Conservation (phyloP, 2,888 invertebrate species). For the Drosophila pseudotakahashii region DNA sequence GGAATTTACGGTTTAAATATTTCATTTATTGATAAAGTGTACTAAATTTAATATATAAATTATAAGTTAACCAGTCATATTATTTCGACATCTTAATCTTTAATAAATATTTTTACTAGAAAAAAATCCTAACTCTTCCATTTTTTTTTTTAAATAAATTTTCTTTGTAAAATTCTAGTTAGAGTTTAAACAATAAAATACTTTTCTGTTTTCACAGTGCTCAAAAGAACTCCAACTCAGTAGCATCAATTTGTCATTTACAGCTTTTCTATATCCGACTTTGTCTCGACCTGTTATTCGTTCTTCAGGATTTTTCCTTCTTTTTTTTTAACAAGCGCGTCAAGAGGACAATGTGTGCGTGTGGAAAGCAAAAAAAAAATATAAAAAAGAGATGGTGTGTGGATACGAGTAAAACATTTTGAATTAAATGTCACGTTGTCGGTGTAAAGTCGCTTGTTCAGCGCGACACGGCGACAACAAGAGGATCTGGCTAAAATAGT, state of each 20-base stretch:
- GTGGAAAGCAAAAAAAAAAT: not conserved
- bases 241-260: constrained; percentile 14
- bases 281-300: constrained; percentile 5
- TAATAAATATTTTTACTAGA: too few relatives aligned
- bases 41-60: not conserved
- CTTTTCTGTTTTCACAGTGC: not conserved
- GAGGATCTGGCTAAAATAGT: constrained; percentile 61
- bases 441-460: constrained; percentile 69
- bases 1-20: not conserved
- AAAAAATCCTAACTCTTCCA: too few relatives aligned
- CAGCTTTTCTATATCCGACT: constrained; percentile 11
- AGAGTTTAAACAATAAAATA: too few relatives aligned
- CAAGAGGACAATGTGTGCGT: constrained; percentile 7
- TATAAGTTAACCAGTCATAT: not conserved
- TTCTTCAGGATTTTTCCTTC: not conserved
- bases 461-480: constrained; percentile 40
- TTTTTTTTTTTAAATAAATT: too few relatives aligned
- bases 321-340: constrained; percentile 49
- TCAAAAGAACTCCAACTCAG: not conserved
- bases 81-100: too few relatives aligned
- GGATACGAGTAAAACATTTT: constrained; percentile 49
- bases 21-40: not conserved
- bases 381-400: not conserved
- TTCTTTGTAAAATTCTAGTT: too few relatives aligned
- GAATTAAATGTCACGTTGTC: constrained; percentile 73